These are phyloP conservation scores for Helogale parvula DNA, from an alignment of 2,113 vertebrate genomes.

Conservation along the genomic window DNA sequence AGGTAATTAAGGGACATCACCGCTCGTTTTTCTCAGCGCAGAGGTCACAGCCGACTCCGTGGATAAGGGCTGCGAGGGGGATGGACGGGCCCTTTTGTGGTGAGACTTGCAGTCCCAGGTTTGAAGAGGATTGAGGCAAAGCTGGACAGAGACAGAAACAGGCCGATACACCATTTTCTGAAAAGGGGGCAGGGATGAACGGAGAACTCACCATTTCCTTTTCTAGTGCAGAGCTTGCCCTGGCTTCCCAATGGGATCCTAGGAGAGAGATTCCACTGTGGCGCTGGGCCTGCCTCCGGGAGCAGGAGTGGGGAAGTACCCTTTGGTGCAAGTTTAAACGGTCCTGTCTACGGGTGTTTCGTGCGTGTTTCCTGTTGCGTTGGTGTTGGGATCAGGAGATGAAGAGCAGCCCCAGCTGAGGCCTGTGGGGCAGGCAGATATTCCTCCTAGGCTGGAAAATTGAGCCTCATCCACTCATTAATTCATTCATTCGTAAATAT, in stretches of 20 bases:
- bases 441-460: background rate
- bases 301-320: background rate
- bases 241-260: background rate
- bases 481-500: background rate
- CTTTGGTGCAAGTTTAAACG: background rate
- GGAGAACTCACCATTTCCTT: background rate
- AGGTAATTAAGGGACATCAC: constrained; percentile 50
- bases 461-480: background rate
- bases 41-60: background rate
- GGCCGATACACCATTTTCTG: background rate
- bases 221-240: background rate
- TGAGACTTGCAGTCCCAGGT: background rate
- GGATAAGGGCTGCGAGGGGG: background rate
- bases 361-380: background rate
- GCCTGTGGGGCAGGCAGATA: background rate
- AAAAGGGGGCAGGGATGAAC: background rate
- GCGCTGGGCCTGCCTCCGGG: background rate
- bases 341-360: background rate
- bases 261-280: background rate
- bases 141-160: background rate
- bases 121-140: background rate
- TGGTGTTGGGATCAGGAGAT: background rate
- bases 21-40: background rate
- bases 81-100: background rate
- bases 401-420: background rate